A percentile compares a stretch with the other conserved stretches of the same genome.
phyloP scores from a whole-genome alignment of 2,797 vertebrate genomes.

The Cygnus olor region DNA sequence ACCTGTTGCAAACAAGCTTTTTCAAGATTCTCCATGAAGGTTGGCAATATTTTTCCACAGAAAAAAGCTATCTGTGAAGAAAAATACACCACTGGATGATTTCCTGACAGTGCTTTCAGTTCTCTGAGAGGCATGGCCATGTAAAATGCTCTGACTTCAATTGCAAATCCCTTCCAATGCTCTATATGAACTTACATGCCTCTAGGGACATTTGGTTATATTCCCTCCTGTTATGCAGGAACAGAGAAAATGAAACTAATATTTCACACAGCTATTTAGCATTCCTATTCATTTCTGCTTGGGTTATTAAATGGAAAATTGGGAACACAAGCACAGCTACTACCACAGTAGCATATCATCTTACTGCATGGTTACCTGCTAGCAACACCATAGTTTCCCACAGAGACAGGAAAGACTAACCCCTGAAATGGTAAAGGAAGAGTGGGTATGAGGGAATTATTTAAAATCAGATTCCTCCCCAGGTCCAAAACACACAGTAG shows the following conservation, averaged over 20 bases:
- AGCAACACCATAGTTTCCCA: background rate
- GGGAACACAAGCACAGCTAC: background rate
- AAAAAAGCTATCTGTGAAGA: background rate
- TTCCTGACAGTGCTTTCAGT: background rate
- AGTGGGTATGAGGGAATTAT: background rate
- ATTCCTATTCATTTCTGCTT: constrained; percentile 30
- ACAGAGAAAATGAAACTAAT: constrained; percentile 39
- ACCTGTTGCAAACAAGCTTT: background rate
- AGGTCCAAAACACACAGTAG: background rate
- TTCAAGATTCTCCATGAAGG: background rate
- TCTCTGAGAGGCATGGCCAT: background rate
- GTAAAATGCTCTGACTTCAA: background rate
- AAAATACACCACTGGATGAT: background rate
- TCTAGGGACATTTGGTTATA: background rate
- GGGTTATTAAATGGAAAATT: constrained; percentile 14
- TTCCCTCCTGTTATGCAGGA: background rate
- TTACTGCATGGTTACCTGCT: constrained; percentile 23
- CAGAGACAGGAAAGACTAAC: background rate
- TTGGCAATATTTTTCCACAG: background rate
- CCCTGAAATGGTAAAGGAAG: background rate
- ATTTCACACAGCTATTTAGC: background rate
- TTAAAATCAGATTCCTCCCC: background rate
- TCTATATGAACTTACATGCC: background rate
- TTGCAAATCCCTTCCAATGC: background rate
- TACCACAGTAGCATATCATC: background rate